These are phyloP conservation scores for Nasua narica DNA, from an alignment of 2,797 vertebrate genomes.

Conservation along the genomic window DNA sequence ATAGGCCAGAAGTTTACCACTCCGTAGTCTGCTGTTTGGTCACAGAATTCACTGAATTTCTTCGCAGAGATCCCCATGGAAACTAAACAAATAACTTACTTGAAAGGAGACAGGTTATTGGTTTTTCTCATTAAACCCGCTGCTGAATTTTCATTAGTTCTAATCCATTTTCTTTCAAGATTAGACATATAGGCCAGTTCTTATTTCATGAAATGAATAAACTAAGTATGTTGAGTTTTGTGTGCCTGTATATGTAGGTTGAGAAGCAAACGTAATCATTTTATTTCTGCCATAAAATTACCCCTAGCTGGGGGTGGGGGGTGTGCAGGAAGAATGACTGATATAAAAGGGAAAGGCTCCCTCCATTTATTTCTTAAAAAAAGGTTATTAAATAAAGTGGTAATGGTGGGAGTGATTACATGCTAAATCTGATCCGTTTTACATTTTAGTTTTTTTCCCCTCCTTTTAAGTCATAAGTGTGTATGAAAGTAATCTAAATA, in stretches of 20 bases:
- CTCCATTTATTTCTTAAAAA: background rate
- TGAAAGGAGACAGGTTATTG: constrained; percentile 64
- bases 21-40: background rate
- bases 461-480: background rate
- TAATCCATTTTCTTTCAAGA: constrained; percentile 64
- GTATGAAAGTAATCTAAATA: background rate
- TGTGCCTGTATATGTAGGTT: background rate
- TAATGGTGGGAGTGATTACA: background rate
- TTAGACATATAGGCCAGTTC: constrained; percentile 36
- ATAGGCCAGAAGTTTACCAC: background rate
- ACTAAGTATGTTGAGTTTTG: background rate
- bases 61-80: constrained; percentile 59
- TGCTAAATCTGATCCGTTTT: background rate
- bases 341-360: background rate
- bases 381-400: background rate
- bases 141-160: constrained; percentile 66
- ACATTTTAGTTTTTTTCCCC: background rate
- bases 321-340: background rate
- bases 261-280: constrained; percentile 26
- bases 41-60: constrained; percentile 3
- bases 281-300: background rate
- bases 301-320: rapidly evolving
- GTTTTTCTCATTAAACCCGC: constrained; percentile 58
- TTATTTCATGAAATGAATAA: constrained; percentile 47
- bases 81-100: constrained; percentile 62